Conservation (phyloP, 2,797 vertebrate species). For the Melanotaenia parkinsoni region DNA sequence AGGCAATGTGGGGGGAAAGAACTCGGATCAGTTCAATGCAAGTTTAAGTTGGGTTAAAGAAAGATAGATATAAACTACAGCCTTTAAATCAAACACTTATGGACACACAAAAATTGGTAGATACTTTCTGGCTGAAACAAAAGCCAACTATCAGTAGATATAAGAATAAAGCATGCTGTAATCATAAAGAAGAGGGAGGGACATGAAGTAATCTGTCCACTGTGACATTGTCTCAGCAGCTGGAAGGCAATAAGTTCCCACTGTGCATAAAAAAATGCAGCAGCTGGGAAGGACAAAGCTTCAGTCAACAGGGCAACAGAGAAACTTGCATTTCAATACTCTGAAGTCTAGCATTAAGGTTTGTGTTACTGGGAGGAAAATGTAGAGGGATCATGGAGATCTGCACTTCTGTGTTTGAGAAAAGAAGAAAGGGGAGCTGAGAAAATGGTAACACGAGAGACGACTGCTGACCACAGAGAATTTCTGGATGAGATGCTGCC, state of each 20-base stretch:
- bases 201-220: constrained; percentile 15
- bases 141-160: constrained; percentile 6
- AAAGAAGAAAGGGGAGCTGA: no score
- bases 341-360: neutral
- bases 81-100: neutral
- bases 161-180: neutral
- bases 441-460: no score
- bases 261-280: constrained; percentile 24
- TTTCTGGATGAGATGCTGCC: neutral
- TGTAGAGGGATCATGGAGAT: neutral
- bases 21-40: neutral
- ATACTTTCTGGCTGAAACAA: neutral
- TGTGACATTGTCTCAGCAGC: constrained; percentile 39
- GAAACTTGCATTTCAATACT: neutral
- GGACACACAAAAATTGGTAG: neutral
- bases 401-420: neutral
- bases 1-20: constrained; percentile 19
- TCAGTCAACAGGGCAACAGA: constrained; percentile 3
- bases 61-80: no score
- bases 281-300: constrained; percentile 6
- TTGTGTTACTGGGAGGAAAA: neutral
- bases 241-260: constrained; percentile 26
- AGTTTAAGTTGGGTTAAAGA: constrained; percentile 11
- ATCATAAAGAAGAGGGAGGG: constrained; percentile 6
- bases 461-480: neutral